These are phyloP conservation scores for Bradypodion ventrale DNA, from an alignment of 2,797 vertebrate genomes.

Conservation along the genomic window DNA sequence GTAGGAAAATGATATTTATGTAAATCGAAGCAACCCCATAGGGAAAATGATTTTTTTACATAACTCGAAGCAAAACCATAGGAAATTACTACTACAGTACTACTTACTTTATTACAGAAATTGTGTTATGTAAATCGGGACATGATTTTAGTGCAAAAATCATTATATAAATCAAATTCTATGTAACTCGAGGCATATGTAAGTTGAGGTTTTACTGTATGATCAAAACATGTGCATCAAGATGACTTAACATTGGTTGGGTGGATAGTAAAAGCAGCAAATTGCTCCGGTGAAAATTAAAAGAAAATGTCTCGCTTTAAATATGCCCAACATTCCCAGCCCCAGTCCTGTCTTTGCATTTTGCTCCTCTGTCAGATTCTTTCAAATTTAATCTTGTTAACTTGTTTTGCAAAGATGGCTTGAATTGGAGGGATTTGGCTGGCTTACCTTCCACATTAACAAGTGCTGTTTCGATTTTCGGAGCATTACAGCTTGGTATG, in stretches of 20 bases:
- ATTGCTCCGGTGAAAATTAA: conserved; percentile 9
- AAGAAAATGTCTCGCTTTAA: background rate
- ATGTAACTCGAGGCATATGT: no score
- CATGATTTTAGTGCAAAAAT: no score
- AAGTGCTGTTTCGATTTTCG: conserved; percentile 11
- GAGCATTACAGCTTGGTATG: conserved; percentile 3
- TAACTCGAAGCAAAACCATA: no score
- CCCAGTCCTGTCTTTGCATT: background rate
- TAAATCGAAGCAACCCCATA: no score
- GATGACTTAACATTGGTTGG: background rate
- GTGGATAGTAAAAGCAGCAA: background rate
- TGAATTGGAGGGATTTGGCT: conserved; percentile 18
- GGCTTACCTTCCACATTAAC: conserved; percentile 37
- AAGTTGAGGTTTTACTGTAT: no score
- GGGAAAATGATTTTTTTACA: no score
- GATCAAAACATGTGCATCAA: background rate
- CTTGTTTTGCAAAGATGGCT: background rate
- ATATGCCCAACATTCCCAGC: background rate
- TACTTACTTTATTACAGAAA: no score
- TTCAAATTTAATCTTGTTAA: background rate
- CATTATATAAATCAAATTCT: no score
- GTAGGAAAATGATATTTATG: no score
- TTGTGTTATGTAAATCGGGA: no score
- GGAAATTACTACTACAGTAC: no score
- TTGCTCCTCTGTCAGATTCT: background rate